Percentiles rank a stretch among this genome's conserved stretches.
Conservation (phyloP, 1,140 invertebrate genomes). For the Apolygus lucorum region DNA sequence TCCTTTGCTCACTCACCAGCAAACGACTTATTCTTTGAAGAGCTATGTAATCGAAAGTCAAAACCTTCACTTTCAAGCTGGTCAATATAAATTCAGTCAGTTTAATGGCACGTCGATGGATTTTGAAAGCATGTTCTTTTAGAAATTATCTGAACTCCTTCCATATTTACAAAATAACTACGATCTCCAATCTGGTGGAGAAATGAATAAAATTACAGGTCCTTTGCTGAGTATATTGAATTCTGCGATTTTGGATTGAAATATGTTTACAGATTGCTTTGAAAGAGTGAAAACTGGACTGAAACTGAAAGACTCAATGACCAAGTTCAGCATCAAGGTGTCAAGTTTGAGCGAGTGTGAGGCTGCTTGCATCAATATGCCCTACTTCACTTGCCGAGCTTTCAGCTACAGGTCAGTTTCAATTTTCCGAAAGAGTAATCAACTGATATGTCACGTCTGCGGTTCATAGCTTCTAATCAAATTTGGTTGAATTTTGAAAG, state of each 20-base stretch:
- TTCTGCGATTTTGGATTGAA: background rate
- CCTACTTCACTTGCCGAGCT: constrained; percentile 61
- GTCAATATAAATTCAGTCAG: too few species aligned
- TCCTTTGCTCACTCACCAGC: too few species aligned
- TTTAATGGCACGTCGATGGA: too few species aligned
- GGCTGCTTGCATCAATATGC: constrained; percentile 52
- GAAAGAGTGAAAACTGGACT: constrained; percentile 64
- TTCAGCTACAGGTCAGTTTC: constrained; percentile 58
- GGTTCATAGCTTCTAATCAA: background rate
- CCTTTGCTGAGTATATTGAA: too few species aligned
- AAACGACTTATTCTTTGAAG: too few species aligned
- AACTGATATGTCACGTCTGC: background rate
- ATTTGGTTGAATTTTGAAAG: constrained; percentile 39
- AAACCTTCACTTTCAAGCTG: too few species aligned
- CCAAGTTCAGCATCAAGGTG: constrained; percentile 52
- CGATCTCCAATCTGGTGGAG: too few species aligned
- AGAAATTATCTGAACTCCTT: too few species aligned
- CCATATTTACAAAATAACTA: too few species aligned
- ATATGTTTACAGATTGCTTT: constrained; percentile 58
- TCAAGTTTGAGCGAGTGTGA: constrained; percentile 65
- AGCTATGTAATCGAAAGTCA: too few species aligned
- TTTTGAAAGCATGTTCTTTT: too few species aligned
- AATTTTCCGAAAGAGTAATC: background rate
- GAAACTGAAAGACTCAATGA: constrained; percentile 50
- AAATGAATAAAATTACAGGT: too few species aligned